A percentile compares a stretch with the other conserved stretches of the same genome.
Evolutionary conservation across 2,113 vertebrate species (phyloP).

Genomic region (Heterotis niloticus): DNA sequence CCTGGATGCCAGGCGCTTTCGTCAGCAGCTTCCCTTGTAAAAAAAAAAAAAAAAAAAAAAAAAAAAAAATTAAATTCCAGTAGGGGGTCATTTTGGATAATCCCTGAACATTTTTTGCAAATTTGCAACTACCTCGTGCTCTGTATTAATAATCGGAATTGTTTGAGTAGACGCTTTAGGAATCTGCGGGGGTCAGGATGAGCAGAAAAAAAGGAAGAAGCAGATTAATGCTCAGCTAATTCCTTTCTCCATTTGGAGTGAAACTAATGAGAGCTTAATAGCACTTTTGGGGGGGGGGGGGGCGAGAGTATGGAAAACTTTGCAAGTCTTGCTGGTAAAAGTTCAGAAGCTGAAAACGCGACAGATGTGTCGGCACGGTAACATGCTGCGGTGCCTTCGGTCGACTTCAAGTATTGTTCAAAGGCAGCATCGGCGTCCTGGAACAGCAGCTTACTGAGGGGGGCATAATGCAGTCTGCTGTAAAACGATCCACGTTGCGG

Average conservation of each 20-base stretch:
- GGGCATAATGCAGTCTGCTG: not conserved
- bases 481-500: not conserved
- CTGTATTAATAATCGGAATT: too few relatives aligned
- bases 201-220: not conserved
- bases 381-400: not conserved
- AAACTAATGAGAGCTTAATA: not conserved
- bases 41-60: too few relatives aligned
- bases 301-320: not conserved
- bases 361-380: not conserved
- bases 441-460: not conserved
- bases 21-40: conserved; percentile 8
- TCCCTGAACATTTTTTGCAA: too few relatives aligned
- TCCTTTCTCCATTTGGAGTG: not conserved
- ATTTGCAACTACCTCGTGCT: too few relatives aligned
- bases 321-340: not conserved
- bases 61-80: too few relatives aligned
- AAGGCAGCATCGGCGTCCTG: not conserved
- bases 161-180: not conserved
- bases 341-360: not conserved
- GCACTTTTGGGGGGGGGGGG: too few relatives aligned
- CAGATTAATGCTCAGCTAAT: conserved; percentile 5
- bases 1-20: conserved; percentile 11
- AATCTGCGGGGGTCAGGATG: not conserved
- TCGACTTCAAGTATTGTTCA: not conserved
- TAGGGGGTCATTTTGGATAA: too few relatives aligned